Evolutionary conservation across 2,113 vertebrate species (phyloP), one percentile per base, ranked within the genome.

Genomic region (Scortum barcoo): DNA sequence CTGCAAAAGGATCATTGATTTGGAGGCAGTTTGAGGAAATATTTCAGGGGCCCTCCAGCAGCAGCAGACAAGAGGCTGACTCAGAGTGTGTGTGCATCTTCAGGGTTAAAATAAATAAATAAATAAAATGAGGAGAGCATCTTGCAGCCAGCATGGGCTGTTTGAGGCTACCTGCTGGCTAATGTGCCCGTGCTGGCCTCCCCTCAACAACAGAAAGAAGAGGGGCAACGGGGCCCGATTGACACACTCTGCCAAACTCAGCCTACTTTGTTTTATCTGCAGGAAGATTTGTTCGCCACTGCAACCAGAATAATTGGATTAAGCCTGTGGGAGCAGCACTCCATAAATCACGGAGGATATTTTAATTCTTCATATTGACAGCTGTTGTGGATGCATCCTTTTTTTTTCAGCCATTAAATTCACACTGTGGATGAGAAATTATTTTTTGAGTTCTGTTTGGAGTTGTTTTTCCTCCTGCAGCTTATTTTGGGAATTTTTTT

Each of bases 81-180:
- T 86, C 83, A 72, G 78, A 3, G 80, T 72, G 79, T 69, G 78
- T 74, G 33, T 28, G 88, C 66, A 70, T 81, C 63, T 77, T 76
- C 19, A 83, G 68, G 86, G 71, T 53, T 7, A 30, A 77, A n/a
- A n/a, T n/a, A n/a, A n/a, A n/a, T n/a, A n/a, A n/a, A n/a, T n/a
- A n/a, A n/a, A n/a, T n/a, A n/a, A n/a, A 83, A 72, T 30, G n/a
- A 66, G 68, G 73, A 76, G 80, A 89, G 60, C 87, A 87, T 89
- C 70, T 84, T 84, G 76, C 78, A 87, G 72, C 46, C 89, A 82
- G 80, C 83, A 46, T 73, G 85, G 26, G 19, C 65, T 76, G 83
- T 80, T 82, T 80, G 78, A 86, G 82, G 83, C 80, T 80, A 82
- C 88, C 88, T 88, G 75, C 77, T 84, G 90, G 54, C 76, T 77